Percentiles rank a stretch among this genome's conserved stretches.
phyloP scores from a whole-genome alignment of 1,140 invertebrate species.

The Zophobas atratus region DNA sequence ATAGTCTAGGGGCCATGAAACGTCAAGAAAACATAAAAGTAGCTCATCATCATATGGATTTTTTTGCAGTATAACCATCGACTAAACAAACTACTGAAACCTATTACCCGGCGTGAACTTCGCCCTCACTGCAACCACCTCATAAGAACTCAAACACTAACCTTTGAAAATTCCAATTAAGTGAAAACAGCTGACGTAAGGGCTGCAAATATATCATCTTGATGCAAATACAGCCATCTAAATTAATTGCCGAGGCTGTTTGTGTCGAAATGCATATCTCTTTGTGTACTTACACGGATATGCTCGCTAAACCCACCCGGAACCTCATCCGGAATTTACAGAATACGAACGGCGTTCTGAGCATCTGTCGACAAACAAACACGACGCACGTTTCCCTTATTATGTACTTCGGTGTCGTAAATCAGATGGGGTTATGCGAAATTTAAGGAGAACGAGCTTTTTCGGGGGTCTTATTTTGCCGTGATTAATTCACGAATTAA shows the following conservation, averaged over 20 bases:
- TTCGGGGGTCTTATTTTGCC: not conserved
- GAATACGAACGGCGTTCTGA: constrained; percentile 17
- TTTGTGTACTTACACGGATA: constrained; percentile 29
- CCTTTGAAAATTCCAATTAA: constrained; percentile 7
- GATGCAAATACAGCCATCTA: constrained; percentile 24
- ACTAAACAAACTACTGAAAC: no score
- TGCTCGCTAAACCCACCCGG: not conserved
- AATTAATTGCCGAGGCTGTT: constrained; percentile 23
- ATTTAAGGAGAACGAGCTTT: not conserved
- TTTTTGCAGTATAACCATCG: no score
- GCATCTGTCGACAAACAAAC: constrained; percentile 42
- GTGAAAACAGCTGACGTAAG: constrained; percentile 20
- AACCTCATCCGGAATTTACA: constrained; percentile 12
- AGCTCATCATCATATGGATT: no score
- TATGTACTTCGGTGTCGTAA: constrained; percentile 1
- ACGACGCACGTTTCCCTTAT: constrained; percentile 17
- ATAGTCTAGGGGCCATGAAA: no score
- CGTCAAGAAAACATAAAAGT: no score
- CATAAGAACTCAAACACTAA: no score
- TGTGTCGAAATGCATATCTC: constrained; percentile 32
- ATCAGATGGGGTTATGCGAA: not conserved
- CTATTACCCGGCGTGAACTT: no score
- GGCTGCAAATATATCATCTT: constrained; percentile 9
- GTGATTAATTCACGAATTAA: not conserved
- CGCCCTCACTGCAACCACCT: no score